Evolutionary conservation across 1,140 invertebrate genomes (phyloP).

Genomic region (Euura lappo): DNA sequence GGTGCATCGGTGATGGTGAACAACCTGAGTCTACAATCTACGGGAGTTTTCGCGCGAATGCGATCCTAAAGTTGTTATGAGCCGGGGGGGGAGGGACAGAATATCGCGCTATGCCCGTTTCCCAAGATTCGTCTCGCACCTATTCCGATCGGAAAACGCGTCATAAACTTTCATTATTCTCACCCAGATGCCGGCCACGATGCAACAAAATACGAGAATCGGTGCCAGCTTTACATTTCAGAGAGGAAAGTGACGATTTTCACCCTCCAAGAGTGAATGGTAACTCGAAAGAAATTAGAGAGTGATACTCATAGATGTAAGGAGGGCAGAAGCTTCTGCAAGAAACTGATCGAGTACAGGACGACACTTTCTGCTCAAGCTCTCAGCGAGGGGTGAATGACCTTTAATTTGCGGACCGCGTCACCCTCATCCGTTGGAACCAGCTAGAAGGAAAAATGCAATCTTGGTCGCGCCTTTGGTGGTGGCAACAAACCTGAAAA

Average conservation of each 20-base stretch:
- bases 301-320: too few species aligned
- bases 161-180: not conserved
- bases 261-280: too few species aligned
- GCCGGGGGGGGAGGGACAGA: too few species aligned
- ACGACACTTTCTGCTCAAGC: not conserved
- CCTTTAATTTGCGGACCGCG: not conserved
- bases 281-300: too few species aligned
- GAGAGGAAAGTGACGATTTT: too few species aligned
- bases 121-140: not conserved
- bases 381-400: not conserved
- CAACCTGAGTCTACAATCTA: not conserved
- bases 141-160: not conserved
- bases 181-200: not conserved
- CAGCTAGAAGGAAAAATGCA: not conserved
- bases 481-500: not conserved
- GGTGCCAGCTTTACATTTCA: too few species aligned
- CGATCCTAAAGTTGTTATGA: not conserved
- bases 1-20: not conserved
- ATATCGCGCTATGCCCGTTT: not conserved
- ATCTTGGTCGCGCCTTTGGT: conserved; percentile 1
- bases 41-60: not conserved
- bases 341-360: not conserved
- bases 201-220: too few species aligned
- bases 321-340: too few species aligned
- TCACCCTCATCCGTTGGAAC: not conserved